Base-by-base conservation (phyloP, 2,888 invertebrate species). In the Orgyia antiqua region DNA sequence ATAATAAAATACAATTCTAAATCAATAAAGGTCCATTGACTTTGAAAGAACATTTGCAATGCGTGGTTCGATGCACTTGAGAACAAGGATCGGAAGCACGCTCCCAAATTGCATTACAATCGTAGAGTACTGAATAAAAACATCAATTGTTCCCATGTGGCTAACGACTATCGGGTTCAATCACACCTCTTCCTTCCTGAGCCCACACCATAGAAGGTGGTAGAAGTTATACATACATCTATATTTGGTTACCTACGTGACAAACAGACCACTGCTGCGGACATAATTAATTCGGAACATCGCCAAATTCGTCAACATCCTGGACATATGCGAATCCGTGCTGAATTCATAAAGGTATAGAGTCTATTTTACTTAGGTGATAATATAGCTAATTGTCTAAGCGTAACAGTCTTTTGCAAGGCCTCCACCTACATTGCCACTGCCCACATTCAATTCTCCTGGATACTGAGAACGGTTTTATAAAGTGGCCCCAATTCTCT, bases 171-270 rank as follows among this genome's bases (percentile, higher is more conserved):
- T 43, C 49, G 50, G 68, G 80, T 83, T 73, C 79, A 73, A 53
- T 74, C 76, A 82, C 82, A 69, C 69, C 54, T 59, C 68, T 74
- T 74, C 74, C 79, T 82, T 83, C 82, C 84, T 70, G 66, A 55
- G 68, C 64, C 53, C 49, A 52, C 39, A 27, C 77, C 83, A 56
- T 79, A 78, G 60, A 78, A 60, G 82, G 68, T 52, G 64, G 64
- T 35, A 48, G 51, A 58, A 68, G 66, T 62, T 73, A 67, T 51
- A 63, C 58, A 47, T 57, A 51, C 49, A 57, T 48, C 77, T 76
- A 63, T 80, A 82, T 84, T 80, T 77, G 84, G 84, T 68, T 36
- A 58, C 50, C 52, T 73, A 84, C 84, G 84, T 84, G 83, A 80
- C 84, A 72, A 66, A 69, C 65, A 73, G 67, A 68, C 66, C 55